Base-by-base conservation (phyloP, 2,888 invertebrate species). In the Stegana nigrithorax region DNA sequence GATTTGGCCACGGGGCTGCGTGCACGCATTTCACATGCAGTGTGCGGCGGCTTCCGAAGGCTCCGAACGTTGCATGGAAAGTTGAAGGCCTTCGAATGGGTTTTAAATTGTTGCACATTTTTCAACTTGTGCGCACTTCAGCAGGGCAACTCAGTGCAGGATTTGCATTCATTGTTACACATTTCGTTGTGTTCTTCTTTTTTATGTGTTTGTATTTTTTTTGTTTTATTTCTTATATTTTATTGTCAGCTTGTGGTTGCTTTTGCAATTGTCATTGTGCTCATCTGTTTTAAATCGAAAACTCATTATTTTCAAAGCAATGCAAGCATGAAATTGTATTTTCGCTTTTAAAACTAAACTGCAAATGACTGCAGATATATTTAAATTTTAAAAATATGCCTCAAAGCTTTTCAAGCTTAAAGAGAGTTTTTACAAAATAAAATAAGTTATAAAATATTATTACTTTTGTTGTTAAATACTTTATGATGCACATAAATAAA, bases 61-160 rank as follows among this genome's bases (percentile, higher is more conserved):
- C n/a, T n/a, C n/a, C n/a, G n/a, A n/a, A n/a, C n/a, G n/a, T n/a
- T n/a, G n/a, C n/a, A n/a, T n/a, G n/a, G n/a, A n/a, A n/a, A n/a
- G n/a, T n/a, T n/a, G n/a, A n/a, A n/a, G n/a, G n/a, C n/a, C n/a
- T n/a, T n/a, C n/a, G n/a, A n/a, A n/a, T n/a, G n/a, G n/a, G n/a
- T n/a, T n/a, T n/a, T n/a, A n/a, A 55, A 63, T 63, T 55, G 67
- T 75, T 73, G 70, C n/a, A n/a, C n/a, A 69, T 65, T 65, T 70
- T 62, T 62, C 42, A 7, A 59, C 64, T 73, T 75, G 75, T 75
- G 75, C 74, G 65, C 55, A 57, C 10, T 17, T 19, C 56, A 67
- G 63, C 62, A n/a, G 66, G 60, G 2, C 25, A 58, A 63, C 55
- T 27, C 59, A 68, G 32, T 50, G n/a, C n/a, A n/a, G 23, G 62